Conservation (phyloP, 2,113 vertebrate species). For the Aegypius monachus region DNA sequence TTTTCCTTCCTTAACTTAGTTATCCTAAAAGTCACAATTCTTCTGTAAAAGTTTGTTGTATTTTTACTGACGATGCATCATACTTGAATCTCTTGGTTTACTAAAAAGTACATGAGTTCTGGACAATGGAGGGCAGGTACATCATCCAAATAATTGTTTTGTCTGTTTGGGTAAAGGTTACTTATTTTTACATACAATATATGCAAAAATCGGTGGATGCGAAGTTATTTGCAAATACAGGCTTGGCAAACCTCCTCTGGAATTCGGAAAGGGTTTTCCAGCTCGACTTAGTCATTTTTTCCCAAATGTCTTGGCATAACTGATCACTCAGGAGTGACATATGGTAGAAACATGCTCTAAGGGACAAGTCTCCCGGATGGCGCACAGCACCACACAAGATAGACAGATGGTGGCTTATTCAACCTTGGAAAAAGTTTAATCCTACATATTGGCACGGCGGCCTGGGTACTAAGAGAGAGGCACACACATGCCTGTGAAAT, state of each 20-base stretch:
- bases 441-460: constrained; percentile 57
- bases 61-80: background rate
- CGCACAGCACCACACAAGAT: constrained; percentile 68
- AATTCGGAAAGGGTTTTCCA: constrained; percentile 65
- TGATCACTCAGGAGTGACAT: constrained; percentile 75
- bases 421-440: constrained; percentile 78
- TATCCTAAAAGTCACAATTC: fast-evolving
- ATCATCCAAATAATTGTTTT: background rate
- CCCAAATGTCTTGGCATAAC: constrained; percentile 65
- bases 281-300: constrained; percentile 57
- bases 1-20: background rate
- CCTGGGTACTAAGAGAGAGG: constrained; percentile 27
- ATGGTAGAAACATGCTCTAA: constrained; percentile 81
- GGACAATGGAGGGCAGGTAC: background rate
- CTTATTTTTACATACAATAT: background rate
- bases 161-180: background rate
- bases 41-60: background rate
- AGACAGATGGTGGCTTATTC: constrained; percentile 87
- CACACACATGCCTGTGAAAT: constrained; percentile 35
- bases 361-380: constrained; percentile 79
- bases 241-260: constrained; percentile 49
- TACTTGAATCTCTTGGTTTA: background rate
- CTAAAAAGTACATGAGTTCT: background rate
- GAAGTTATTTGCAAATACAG: constrained; percentile 37
- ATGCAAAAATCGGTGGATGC: background rate